phyloP scores from a whole-genome alignment of 2,888 invertebrate species.

The Steromphala cineraria region DNA sequence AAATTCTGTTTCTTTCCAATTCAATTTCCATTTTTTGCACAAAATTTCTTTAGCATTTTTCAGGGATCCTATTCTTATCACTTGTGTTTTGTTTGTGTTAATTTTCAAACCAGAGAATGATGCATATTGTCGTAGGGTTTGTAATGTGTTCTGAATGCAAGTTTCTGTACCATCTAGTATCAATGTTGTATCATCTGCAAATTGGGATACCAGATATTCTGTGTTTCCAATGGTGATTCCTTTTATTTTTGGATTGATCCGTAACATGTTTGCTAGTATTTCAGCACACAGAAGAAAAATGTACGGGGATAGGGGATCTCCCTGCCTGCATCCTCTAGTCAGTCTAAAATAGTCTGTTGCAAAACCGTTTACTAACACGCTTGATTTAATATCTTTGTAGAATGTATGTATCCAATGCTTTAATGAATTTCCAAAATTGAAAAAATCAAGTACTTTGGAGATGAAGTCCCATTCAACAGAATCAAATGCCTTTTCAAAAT shows the following conservation, averaged over 20 bases:
- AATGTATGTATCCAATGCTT: neutral
- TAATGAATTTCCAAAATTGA: neutral
- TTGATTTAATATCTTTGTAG: neutral
- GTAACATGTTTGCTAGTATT: conserved; percentile 20
- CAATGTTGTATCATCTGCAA: conserved; percentile 25
- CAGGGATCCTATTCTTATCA: neutral
- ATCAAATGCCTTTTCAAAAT: conserved; percentile 16
- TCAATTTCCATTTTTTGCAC: neutral
- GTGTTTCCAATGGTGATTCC: neutral
- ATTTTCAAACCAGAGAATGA: conserved; percentile 9
- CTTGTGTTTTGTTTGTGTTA: conserved; percentile 6
- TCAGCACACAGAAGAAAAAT: neutral
- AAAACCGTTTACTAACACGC: neutral
- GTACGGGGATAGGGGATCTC: conserved; percentile 17
- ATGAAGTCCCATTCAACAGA: neutral
- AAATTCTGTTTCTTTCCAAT: neutral
- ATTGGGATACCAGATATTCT: conserved; percentile 12
- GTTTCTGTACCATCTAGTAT: conserved; percentile 22
- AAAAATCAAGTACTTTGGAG: neutral
- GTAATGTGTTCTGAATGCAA: neutral
- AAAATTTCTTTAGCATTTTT: neutral
- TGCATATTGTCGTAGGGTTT: conserved; percentile 1
- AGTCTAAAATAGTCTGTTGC: neutral
- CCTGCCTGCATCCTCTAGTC: conserved; percentile 22
- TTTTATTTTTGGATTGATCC: neutral